A percentile compares a stretch with the other conserved stretches of the same genome.
Evolutionary conservation across 2,888 invertebrate genomes (phyloP).

Genomic region (Gymnocheta viridis): DNA sequence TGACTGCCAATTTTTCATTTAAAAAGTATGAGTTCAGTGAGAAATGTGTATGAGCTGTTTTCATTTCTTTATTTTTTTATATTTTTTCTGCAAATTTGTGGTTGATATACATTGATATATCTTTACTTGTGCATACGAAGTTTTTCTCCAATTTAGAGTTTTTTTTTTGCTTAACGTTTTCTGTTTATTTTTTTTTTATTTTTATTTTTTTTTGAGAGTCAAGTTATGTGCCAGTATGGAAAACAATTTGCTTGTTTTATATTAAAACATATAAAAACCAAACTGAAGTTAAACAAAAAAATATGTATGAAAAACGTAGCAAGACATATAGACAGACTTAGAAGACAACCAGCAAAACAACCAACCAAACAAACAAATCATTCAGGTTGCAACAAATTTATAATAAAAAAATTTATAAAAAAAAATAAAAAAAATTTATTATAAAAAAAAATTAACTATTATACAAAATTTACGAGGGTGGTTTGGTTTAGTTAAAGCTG

Average conservation of each 20-base stretch:
- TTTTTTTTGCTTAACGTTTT: conserved; percentile 8
- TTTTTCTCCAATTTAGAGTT: conserved; percentile 26
- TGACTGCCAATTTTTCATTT: conserved; percentile 13
- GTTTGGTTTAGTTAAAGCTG: no score
- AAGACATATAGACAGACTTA: conserved; percentile 24
- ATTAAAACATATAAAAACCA: conserved; percentile 53
- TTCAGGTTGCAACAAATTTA: conserved; percentile 18
- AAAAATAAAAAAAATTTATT: neutral
- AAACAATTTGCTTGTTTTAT: conserved; percentile 64
- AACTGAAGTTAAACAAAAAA: conserved; percentile 17
- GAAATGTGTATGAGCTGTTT: neutral
- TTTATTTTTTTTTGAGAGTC: conserved; percentile 38
- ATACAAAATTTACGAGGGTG: conserved; percentile 1
- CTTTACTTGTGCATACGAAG: neutral
- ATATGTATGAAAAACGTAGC: neutral
- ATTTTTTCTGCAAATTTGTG: conserved; percentile 20
- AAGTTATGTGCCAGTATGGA: conserved; percentile 58
- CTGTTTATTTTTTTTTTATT: conserved; percentile 26
- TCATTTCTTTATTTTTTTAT: neutral
- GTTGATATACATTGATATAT: conserved; percentile 10
- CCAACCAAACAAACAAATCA: conserved; percentile 6
- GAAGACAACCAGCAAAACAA: conserved; percentile 21
- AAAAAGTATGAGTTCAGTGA: conserved; percentile 9
- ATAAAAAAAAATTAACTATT: neutral
- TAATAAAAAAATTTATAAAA: conserved; percentile 23